Base-by-base conservation (phyloP, 1,140 invertebrate species). In the Bombus affinis region DNA sequence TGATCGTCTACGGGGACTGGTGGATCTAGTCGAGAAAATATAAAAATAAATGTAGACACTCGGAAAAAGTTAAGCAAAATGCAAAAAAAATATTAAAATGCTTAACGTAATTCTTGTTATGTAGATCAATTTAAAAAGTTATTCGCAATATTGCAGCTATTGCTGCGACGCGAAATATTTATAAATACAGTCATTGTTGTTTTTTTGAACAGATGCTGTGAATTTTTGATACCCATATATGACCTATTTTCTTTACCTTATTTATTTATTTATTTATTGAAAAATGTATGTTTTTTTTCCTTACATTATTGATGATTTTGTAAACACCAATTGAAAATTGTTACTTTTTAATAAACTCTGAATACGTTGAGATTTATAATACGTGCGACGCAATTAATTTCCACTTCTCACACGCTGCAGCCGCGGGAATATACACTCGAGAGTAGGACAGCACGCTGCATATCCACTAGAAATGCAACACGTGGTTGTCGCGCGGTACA, bases 401-500 rank as follows among this genome's bases (percentile, higher is more conserved):
- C 70, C 62, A 74, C 59, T 66, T 77, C 53, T 37, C 53, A 77
- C 71, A 65, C 66, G 37, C 53, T 59, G 22, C 68, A n/a, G 37
- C 3, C 53, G 37, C 47, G 71, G 42, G 47, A 35, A 71, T 47
- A 71, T 25, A 72, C 65, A 62, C n/a, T 44, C n/a, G 59, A 71
- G 59, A 62, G 80, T 75, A 80, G 65, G 22, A 37, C n/a, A 35
- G 68, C 37, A 59, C 77, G 83, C 78, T 72, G 35, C n/a, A 75
- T 89, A 88, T 89, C 85, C 80, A 73, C n/a, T 75, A 77, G 88
- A 82, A 72, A 77, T 89, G 87, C 90, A 91, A 90, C 90, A 91
- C 89, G 90, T 91, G 90, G 90, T 91, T 91, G 89, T 73, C 65
- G 42, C 81, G 71, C 87, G 81, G 68, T 86, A 85, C 80, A 84